phyloP scores from a whole-genome alignment of 2,888 invertebrate genomes.

The Cotesia congregata region DNA sequence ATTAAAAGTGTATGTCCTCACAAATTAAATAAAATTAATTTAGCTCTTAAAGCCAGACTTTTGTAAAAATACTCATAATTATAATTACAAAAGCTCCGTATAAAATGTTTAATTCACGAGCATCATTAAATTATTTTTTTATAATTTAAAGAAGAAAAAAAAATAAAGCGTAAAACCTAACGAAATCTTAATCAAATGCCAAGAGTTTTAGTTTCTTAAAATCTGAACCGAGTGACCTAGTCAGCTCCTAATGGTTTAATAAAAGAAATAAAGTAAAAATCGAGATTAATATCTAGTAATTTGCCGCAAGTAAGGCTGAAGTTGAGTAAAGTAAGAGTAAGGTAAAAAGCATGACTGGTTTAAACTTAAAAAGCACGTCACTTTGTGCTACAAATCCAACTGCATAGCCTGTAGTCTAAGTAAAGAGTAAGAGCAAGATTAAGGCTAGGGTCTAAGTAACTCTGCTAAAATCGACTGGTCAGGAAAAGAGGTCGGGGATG shows the following conservation, averaged over 20 bases:
- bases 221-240: too few species aligned
- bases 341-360: neutral
- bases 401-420: neutral
- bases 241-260: too few species aligned
- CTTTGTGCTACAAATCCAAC: neutral
- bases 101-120: neutral
- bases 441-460: neutral
- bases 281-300: neutral
- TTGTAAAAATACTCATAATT: neutral
- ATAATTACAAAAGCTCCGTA: neutral
- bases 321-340: neutral
- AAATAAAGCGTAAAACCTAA: neutral
- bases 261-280: neutral
- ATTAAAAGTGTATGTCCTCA: neutral
- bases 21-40: neutral
- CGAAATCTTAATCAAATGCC: too few species aligned
- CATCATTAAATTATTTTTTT: neutral
- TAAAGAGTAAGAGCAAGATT: neutral
- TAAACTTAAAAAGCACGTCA: neutral
- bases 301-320: neutral
- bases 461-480: conserved; percentile 12
- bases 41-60: neutral
- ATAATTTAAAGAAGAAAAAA: neutral
- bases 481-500: conserved; percentile 24
- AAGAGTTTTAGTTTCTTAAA: too few species aligned